Evolutionary conservation across 2,888 invertebrate genomes (phyloP), one percentile per base, ranked within the genome.

Genomic region (Copidosoma aretas): DNA sequence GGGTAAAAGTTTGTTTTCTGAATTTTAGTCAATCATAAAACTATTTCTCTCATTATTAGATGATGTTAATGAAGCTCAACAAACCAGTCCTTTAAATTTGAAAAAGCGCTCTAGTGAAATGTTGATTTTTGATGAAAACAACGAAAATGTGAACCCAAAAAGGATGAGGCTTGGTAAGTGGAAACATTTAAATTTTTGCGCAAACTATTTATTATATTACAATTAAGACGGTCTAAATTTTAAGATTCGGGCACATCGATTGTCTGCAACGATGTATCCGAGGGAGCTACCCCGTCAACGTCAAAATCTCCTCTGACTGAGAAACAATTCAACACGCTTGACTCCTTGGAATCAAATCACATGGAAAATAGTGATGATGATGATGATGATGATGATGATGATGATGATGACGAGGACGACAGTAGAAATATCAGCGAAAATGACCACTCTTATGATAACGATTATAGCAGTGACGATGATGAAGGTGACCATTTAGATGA

Each of bases 101-200:
- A 65, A 65, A 54, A 59, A 60, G 32, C 41, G 12, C 14, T 25
- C 46, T 17, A 14, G 24, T 41, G 51, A 39, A 17, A 14, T 41
- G 0, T 17, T 43, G 10, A 25, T 12, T 17, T 56, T 10, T 51
- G 56, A 60, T 49, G 41, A 56, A 10, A 43, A 65, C 53, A 3
- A 22, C 15, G 41, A 66, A 15, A 49, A 39, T 5, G 17, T 21
- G 24, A 54, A 21, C 21, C 10, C 21, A 24, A 64, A 65, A 46
- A 54, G 49, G 46, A 43, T 25, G 2, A 66, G 46, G 22, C 3
- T 21, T 24, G 60, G 66, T 60, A 54, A 54, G n/a, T 41, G 0
- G 32, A 32, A 15, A 56, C 49, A 46, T 49, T 10, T 10, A 1
- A n/a, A n/a, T n/a, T n/a, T n/a, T n/a, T n/a, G n/a, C n/a, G n/a